Evolutionary conservation across 2,113 vertebrate species (phyloP).

Genomic region (Apus apus): DNA sequence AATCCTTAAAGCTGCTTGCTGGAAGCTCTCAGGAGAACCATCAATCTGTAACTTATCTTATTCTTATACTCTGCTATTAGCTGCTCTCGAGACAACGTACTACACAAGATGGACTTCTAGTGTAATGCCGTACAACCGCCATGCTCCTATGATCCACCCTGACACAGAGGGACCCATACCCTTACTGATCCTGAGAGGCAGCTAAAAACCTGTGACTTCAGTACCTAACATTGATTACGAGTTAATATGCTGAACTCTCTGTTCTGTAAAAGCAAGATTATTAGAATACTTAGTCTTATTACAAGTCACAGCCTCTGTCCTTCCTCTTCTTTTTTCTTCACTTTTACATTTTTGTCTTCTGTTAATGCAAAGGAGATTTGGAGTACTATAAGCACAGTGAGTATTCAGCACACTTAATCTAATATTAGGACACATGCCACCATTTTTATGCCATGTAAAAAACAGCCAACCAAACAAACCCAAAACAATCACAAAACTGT

Average conservation of each 20-base stretch:
- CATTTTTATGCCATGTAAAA: neutral
- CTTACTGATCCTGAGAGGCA: neutral
- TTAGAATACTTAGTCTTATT: neutral
- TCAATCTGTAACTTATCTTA: neutral
- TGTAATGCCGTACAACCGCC: neutral
- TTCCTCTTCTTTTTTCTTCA: neutral
- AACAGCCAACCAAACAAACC: neutral
- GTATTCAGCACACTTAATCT: neutral
- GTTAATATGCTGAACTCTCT: neutral
- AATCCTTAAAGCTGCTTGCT: neutral
- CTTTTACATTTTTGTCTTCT: neutral
- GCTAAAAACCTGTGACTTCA: neutral
- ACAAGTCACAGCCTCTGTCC: neutral
- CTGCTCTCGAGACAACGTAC: neutral
- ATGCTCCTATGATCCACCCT: accelerated
- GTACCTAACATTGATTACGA: neutral
- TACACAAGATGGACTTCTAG: neutral
- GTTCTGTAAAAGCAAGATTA: neutral
- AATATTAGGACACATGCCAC: neutral
- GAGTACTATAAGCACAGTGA: neutral
- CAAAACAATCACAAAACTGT: neutral
- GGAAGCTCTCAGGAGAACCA: neutral
- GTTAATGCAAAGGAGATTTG: neutral
- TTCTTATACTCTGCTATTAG: neutral
- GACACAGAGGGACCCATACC: neutral